phyloP scores from a whole-genome alignment of 1,140 invertebrate genomes.

The Uloborus diversus region DNA sequence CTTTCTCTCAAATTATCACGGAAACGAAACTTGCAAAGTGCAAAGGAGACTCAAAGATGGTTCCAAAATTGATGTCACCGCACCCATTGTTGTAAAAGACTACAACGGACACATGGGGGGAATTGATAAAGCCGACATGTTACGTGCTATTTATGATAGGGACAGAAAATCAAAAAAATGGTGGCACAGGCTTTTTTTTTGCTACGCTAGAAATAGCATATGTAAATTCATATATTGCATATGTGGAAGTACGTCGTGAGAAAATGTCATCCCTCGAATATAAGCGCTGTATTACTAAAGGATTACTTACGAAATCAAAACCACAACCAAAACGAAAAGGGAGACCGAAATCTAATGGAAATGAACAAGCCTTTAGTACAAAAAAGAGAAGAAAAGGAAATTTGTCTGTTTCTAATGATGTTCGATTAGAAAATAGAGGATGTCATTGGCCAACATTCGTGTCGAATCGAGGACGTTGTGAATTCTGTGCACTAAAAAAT shows the following conservation, averaged over 20 bases:
- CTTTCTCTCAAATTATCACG: conserved; percentile 32
- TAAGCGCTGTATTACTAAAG: conserved; percentile 24
- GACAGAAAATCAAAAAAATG: conserved; percentile 28
- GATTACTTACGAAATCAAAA: conserved; percentile 35
- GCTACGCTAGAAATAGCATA: conserved; percentile 15
- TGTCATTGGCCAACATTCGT: conserved; percentile 35
- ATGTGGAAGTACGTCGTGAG: conserved; percentile 11
- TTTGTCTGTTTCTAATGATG: conserved; percentile 37
- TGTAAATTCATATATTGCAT: conserved; percentile 27
- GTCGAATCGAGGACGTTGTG: conserved; percentile 35
- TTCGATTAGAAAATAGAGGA: conserved; percentile 28
- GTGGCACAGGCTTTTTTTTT: conserved; percentile 36
- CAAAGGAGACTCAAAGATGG: conserved; percentile 22
- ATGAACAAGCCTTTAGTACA: conserved; percentile 12
- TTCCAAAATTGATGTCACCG: conserved; percentile 8
- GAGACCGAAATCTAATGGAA: conserved; percentile 31
- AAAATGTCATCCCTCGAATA: conserved; percentile 29
- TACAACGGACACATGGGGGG: conserved; percentile 35
- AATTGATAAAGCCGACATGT: conserved; percentile 31
- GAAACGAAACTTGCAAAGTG: conserved; percentile 21
- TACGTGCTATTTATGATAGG: conserved; percentile 35
- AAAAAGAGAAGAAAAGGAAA: conserved; percentile 38
- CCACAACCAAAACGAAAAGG: conserved; percentile 12
- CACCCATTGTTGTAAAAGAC: conserved; percentile 36
- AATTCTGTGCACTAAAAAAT: conserved; percentile 24